A percentile compares a stretch with the other conserved stretches of the same genome.
Conservation (phyloP, 2,797 vertebrate genomes). For the Nasua narica region DNA sequence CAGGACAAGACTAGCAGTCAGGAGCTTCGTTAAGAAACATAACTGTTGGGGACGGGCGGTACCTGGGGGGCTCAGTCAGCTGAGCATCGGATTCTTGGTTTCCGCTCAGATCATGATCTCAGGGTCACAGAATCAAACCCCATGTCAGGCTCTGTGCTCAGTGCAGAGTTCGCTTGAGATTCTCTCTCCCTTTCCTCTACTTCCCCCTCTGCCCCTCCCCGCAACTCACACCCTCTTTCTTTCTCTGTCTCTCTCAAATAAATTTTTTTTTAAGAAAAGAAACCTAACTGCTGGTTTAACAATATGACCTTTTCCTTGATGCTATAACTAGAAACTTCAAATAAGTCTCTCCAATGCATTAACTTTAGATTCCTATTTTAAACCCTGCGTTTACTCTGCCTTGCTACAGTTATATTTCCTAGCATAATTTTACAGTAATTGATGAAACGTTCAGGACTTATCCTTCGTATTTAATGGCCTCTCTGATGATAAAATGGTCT, state of each 20-base stretch:
- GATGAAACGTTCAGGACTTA: neutral
- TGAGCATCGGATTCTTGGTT: neutral
- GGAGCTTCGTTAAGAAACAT: neutral
- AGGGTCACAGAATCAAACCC: neutral
- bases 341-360: neutral
- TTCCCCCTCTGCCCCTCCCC: neutral
- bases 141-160: neutral
- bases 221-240: no score
- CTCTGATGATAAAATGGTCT: neutral
- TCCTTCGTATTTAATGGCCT: neutral
- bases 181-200: neutral
- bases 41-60: neutral
- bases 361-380: neutral
- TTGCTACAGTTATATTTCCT: neutral
- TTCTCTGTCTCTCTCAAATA: neutral
- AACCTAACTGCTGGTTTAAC: neutral
- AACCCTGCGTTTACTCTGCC: neutral
- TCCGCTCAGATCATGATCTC: neutral
- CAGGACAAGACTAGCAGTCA: neutral
- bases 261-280: neutral
- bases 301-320: neutral
- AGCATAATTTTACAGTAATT: neutral
- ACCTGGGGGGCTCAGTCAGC: neutral
- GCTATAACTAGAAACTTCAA: neutral
- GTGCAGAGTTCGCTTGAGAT: neutral